phyloP scores from a whole-genome alignment of 2,113 vertebrate genomes.

The Ariopsis seemanni region DNA sequence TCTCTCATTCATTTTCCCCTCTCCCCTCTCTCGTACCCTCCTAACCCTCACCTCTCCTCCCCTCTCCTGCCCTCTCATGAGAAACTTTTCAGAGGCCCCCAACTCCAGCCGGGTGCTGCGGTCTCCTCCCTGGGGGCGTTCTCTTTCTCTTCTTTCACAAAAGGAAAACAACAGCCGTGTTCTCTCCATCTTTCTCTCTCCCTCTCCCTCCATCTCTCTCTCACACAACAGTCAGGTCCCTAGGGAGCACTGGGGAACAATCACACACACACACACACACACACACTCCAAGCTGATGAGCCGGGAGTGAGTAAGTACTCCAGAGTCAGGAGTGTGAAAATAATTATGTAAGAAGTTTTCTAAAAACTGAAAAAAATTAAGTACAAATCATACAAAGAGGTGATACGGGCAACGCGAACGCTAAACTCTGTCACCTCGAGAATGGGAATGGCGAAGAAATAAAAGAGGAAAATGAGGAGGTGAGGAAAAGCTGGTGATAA shows the following conservation, averaged over 20 bases:
- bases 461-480: constrained; percentile 56
- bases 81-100: constrained; percentile 60
- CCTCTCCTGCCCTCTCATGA: constrained; percentile 62
- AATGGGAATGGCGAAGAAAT: constrained; percentile 23
- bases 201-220: constrained; percentile 52
- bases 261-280: constrained; percentile 57
- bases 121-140: constrained; percentile 67
- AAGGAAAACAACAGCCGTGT: constrained; percentile 70
- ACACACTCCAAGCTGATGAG: constrained; percentile 28
- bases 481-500: constrained; percentile 47
- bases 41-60: constrained; percentile 48
- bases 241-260: constrained; percentile 64
- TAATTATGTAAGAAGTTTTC: constrained; percentile 45
- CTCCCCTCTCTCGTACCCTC: constrained; percentile 53
- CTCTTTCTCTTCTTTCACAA: constrained; percentile 69
- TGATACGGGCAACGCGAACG: background rate
- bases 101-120: constrained; percentile 71
- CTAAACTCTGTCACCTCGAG: background rate
- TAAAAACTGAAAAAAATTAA: background rate
- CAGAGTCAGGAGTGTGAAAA: background rate
- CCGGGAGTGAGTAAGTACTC: background rate
- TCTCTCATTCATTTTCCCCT: constrained; percentile 6
- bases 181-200: constrained; percentile 57
- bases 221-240: constrained; percentile 73
- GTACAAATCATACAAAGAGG: background rate